These are phyloP conservation scores for Plumapathes pennacea DNA, from an alignment of 92 coral and sea anemone genomes.

Conservation along the genomic window DNA sequence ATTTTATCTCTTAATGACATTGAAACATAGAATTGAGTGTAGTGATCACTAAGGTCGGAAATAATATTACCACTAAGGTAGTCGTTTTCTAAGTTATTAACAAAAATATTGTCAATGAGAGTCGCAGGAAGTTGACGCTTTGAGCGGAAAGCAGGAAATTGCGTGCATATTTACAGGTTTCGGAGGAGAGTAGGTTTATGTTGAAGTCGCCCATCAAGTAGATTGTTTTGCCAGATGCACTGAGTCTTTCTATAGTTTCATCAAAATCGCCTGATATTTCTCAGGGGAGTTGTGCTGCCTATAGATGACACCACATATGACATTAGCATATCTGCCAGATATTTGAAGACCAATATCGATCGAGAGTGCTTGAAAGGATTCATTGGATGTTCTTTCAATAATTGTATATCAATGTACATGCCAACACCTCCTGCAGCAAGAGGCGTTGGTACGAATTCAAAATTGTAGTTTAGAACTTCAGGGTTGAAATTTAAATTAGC, in stretches of 20 bases:
- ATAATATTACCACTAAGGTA: slow-evolving; percentile 3
- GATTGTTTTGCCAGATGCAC: slow-evolving; percentile 28
- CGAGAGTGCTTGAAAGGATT: slow-evolving; percentile 30
- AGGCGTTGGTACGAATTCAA: slow-evolving; percentile 64
- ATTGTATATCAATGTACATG: slow-evolving; percentile 28
- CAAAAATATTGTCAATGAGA: slow-evolving; percentile 33
- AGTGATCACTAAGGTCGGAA: slow-evolving; percentile 19
- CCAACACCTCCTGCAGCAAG: slow-evolving; percentile 62
- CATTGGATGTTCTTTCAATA: slow-evolving; percentile 16
- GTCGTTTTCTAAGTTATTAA: neutral
- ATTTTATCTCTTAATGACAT: too few relatives aligned
- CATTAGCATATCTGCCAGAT: slow-evolving; percentile 4
- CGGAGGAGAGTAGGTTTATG: slow-evolving; percentile 28
- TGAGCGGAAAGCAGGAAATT: slow-evolving; percentile 31
- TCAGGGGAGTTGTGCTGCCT: slow-evolving; percentile 45
- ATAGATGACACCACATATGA: slow-evolving; percentile 29
- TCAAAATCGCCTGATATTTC: slow-evolving; percentile 11
- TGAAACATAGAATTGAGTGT: slow-evolving; percentile 9
- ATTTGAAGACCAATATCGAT: slow-evolving; percentile 10
- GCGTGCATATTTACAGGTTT: slow-evolving; percentile 24
- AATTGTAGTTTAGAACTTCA: slow-evolving; percentile 34
- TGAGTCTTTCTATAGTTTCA: slow-evolving; percentile 19
- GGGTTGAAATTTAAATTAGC: slow-evolving; percentile 23
- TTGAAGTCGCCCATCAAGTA: slow-evolving; percentile 42
- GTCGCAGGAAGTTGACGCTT: slow-evolving; percentile 18